Evolutionary conservation across 2,113 vertebrate species (phyloP).

Genomic region (Protomyctophum bolini): DNA sequence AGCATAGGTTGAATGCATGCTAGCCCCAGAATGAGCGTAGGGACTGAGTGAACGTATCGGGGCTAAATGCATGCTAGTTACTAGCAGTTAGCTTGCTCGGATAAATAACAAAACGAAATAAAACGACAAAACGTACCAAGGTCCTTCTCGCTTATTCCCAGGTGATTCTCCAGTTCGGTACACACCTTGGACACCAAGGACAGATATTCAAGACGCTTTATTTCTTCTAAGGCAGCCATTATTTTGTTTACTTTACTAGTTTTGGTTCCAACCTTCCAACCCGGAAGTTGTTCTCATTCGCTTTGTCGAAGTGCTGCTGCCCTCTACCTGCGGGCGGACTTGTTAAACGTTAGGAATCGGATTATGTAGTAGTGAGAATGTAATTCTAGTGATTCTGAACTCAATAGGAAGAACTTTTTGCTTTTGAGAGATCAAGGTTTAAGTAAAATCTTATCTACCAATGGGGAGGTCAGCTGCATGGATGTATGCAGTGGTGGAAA

Average conservation of each 20-base stretch:
- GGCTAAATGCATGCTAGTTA: too few species aligned
- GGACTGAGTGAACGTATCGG: too few species aligned
- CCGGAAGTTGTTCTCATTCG: conserved; percentile 8
- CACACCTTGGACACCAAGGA: conserved; percentile 56
- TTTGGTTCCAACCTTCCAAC: accelerated
- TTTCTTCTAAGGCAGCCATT: conserved; percentile 27
- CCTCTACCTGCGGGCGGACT: neutral
- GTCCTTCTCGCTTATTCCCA: conserved; percentile 51
- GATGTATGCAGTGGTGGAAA: too few species aligned
- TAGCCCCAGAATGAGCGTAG: too few species aligned
- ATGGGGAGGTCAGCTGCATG: too few species aligned
- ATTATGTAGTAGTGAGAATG: too few species aligned
- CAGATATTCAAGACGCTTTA: conserved; percentile 45
- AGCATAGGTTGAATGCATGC: too few species aligned
- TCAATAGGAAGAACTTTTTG: too few species aligned
- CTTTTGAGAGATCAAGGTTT: too few species aligned
- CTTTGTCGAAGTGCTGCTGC: neutral
- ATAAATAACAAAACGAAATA: neutral
- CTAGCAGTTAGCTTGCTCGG: neutral
- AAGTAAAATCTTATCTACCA: too few species aligned
- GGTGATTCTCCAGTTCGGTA: conserved; percentile 58
- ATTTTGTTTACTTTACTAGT: neutral
- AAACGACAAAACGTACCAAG: conserved; percentile 23
- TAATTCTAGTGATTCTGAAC: too few species aligned
- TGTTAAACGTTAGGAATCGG: too few species aligned